Conservation (phyloP, 2,888 invertebrate species). For the Sesamia inferens region DNA sequence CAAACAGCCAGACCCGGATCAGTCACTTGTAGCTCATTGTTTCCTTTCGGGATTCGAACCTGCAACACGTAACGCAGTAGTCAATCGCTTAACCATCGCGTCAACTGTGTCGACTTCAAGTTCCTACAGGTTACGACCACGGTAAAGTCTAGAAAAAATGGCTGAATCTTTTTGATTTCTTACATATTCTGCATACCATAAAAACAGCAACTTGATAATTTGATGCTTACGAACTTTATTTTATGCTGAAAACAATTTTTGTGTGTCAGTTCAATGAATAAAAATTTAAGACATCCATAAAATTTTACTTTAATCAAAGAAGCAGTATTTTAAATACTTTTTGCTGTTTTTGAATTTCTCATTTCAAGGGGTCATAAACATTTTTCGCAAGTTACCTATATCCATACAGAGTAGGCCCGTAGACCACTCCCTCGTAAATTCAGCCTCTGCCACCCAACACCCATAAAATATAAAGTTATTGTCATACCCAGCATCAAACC, state of each 20-base stretch:
- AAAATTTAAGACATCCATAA: slow-evolving; percentile 5
- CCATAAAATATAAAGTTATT: slow-evolving; percentile 78
- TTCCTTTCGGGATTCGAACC: too few species aligned
- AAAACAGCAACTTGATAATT: too few species aligned
- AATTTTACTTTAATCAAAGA: slow-evolving; percentile 37
- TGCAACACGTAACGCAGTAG: too few species aligned
- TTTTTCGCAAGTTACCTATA: slow-evolving; percentile 72
- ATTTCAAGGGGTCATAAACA: slow-evolving; percentile 74
- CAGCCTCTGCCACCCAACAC: slow-evolving; percentile 68
- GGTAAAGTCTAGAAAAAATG: neutral
- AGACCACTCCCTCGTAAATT: slow-evolving; percentile 74
- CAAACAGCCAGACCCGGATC: too few species aligned
- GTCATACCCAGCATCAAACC: slow-evolving; percentile 65
- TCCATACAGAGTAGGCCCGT: slow-evolving; percentile 68
- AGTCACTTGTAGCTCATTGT: too few species aligned
- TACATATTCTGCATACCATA: too few species aligned
- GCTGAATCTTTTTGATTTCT: neutral
- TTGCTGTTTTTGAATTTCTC: slow-evolving; percentile 62
- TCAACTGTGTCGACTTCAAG: neutral
- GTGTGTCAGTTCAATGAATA: slow-evolving; percentile 5
- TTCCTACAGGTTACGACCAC: neutral
- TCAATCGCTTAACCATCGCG: too few species aligned
- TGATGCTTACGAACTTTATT: neutral
- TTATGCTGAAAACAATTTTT: slow-evolving; percentile 13
- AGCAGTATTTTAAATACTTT: slow-evolving; percentile 30